phyloP scores from a whole-genome alignment of 2,888 invertebrate species.

The Copidosoma aretas region DNA sequence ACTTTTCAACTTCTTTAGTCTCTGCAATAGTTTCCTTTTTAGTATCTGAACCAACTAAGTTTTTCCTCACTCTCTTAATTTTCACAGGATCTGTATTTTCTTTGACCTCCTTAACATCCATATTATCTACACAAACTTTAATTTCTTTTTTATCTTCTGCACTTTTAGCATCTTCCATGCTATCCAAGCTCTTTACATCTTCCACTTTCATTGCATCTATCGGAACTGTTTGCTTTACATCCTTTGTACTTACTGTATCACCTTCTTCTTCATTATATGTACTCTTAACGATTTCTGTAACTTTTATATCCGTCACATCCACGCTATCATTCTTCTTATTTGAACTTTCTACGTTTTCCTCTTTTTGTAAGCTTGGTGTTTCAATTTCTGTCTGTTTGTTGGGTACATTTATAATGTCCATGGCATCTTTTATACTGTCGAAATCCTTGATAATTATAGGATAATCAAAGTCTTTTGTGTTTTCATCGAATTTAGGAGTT shows the following conservation, averaged over 20 bases:
- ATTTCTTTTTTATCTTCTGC: neutral
- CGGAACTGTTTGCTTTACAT: neutral
- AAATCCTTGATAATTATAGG: too few species aligned
- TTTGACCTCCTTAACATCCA: conserved; percentile 1
- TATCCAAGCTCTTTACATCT: neutral
- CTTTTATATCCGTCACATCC: neutral
- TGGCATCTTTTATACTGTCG: too few species aligned
- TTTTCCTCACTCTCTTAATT: neutral
- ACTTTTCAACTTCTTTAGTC: neutral
- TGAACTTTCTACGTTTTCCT: too few species aligned
- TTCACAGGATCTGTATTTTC: conserved; percentile 14
- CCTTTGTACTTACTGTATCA: neutral
- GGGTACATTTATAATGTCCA: too few species aligned
- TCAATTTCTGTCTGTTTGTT: too few species aligned
- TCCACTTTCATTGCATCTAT: neutral
- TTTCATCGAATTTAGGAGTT: neutral
- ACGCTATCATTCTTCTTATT: neutral
- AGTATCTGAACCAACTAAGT: neutral
- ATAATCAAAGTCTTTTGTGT: neutral
- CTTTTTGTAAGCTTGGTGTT: too few species aligned
- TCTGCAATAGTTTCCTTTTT: neutral
- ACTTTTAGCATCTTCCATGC: neutral
- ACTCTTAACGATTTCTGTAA: neutral
- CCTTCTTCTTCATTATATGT: neutral
- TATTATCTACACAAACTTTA: neutral